Evolutionary conservation across 1,140 invertebrate species (phyloP).

Genomic region (Diprion similis): DNA sequence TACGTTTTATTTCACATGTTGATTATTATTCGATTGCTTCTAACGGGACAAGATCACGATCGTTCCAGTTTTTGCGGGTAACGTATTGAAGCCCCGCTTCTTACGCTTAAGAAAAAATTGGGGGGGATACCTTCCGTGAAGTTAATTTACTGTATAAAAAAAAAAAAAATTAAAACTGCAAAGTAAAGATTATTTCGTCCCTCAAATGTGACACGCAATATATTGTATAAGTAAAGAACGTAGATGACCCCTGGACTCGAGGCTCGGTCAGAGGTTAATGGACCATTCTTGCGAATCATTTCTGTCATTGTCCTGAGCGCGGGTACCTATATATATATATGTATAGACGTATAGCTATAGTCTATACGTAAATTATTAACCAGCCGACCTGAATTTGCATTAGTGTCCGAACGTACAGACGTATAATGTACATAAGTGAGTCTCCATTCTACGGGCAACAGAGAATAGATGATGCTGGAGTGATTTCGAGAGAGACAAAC

Average conservation of each 20-base stretch:
- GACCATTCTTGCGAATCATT: slow-evolving; percentile 5
- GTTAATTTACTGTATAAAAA: no score
- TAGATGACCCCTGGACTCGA: background rate
- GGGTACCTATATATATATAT: background rate
- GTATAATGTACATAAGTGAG: background rate
- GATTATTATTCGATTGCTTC: no score
- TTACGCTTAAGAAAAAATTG: no score
- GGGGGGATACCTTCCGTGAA: no score
- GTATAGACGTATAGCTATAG: background rate
- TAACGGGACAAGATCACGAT: no score
- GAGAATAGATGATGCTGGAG: background rate
- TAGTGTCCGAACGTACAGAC: background rate
- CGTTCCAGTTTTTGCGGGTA: no score
- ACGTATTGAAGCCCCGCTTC: no score
- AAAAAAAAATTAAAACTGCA: no score
- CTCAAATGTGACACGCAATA: no score
- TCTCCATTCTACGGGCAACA: background rate
- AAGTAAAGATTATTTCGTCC: no score
- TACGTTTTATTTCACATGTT: no score
- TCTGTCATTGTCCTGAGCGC: background rate
- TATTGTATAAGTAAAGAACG: background rate
- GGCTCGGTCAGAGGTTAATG: background rate
- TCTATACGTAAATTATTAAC: background rate
- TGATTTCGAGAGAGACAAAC: slow-evolving; percentile 38
- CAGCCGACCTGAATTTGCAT: background rate